These are phyloP conservation scores for Tragelaphus strepsiceros DNA, from an alignment of 2,113 vertebrate genomes.

Conservation along the genomic window DNA sequence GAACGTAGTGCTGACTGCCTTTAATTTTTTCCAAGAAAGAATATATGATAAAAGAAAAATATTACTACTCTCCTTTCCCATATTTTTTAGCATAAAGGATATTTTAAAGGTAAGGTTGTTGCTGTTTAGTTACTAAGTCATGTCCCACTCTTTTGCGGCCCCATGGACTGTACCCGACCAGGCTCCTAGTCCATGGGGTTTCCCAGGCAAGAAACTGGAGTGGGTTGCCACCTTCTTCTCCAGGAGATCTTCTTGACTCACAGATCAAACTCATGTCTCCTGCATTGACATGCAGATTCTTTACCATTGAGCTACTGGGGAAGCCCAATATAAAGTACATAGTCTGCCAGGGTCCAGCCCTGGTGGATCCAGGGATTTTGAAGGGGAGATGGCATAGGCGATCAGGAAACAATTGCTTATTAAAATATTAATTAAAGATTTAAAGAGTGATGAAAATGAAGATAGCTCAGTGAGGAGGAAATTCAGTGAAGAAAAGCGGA, in stretches of 20 bases:
- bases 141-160: rapidly evolving
- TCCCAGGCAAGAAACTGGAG: not conserved
- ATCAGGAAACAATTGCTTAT: no score
- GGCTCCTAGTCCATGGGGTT: not conserved
- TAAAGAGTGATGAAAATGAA: no score
- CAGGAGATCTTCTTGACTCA: not conserved
- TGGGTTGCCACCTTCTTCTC: not conserved
- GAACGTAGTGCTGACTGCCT: not conserved
- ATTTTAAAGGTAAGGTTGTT: not conserved
- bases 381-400: no score
- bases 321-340: not conserved
- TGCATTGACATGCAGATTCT: not conserved
- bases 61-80: not conserved
- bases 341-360: not conserved
- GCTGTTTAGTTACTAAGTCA: not conserved
- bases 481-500: no score
- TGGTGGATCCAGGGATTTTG: no score
- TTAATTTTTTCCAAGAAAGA: not conserved
- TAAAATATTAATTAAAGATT: no score
- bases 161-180: not conserved
- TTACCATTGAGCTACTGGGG: not conserved
- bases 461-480: no score
- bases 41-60: not conserved
- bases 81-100: not conserved
- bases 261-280: not conserved